These are phyloP conservation scores for Pantherophis alleghaniensis DNA, from an alignment of 2,797 vertebrate genomes.

Conservation along the genomic window DNA sequence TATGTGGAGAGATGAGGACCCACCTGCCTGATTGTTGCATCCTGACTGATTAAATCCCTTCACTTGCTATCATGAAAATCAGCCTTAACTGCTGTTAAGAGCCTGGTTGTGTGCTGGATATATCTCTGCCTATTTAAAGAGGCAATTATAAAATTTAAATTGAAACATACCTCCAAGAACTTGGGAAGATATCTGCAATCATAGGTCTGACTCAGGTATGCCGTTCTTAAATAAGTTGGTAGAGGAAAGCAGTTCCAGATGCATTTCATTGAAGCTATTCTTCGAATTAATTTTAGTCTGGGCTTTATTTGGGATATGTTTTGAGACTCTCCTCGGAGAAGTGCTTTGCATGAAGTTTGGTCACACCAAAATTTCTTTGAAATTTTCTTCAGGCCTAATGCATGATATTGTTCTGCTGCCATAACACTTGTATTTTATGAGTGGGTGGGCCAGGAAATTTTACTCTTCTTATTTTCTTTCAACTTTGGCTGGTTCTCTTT, in stretches of 20 bases:
- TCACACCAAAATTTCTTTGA: neutral
- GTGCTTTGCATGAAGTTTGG: neutral
- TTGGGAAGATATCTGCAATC: neutral
- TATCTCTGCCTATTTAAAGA: neutral
- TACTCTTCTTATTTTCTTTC: neutral
- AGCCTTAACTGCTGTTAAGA: neutral
- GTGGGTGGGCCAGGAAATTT: neutral
- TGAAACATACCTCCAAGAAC: neutral
- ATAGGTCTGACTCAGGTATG: neutral
- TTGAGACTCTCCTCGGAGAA: neutral
- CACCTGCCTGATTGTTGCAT: neutral
- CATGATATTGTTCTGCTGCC: no score
- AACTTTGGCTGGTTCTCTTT: neutral
- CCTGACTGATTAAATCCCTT: neutral
- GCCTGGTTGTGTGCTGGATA: neutral
- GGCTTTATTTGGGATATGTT: neutral
- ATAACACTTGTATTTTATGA: neutral
- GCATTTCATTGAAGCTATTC: neutral
- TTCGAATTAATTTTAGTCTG: neutral
- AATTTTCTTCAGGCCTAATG: neutral
- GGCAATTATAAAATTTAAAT: neutral
- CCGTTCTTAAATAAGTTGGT: neutral
- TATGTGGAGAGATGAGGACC: neutral
- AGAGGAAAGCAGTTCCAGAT: neutral
- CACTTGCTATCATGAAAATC: neutral